These are phyloP conservation scores for Chymomyza costata DNA, from an alignment of 1,140 invertebrate genomes.

Conservation along the genomic window DNA sequence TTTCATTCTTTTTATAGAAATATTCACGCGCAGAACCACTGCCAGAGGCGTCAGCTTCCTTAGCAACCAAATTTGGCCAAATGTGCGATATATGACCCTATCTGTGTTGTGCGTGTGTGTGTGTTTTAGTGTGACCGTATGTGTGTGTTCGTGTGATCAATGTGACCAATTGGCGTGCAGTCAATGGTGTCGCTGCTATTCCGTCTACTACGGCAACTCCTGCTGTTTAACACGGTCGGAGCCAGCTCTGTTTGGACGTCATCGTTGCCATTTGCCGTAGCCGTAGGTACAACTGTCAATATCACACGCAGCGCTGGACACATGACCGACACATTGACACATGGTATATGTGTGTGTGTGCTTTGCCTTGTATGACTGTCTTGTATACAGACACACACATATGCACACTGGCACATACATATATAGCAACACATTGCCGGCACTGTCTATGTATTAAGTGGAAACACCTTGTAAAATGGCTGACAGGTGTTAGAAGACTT, in stretches of 20 bases:
- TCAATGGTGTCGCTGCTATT: constrained; percentile 8
- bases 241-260: too few relatives aligned
- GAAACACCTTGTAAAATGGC: constrained; percentile 73
- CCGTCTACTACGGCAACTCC: background rate
- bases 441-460: constrained; percentile 61
- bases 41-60: too few relatives aligned
- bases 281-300: constrained; percentile 58
- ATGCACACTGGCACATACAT: constrained; percentile 14
- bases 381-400: constrained; percentile 26
- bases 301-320: constrained; percentile 66
- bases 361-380: too few relatives aligned
- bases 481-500: constrained; percentile 73
- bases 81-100: too few relatives aligned
- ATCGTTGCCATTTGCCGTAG: too few relatives aligned
- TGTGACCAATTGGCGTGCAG: constrained; percentile 33
- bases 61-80: too few relatives aligned
- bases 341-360: constrained; percentile 66
- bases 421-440: constrained; percentile 2
- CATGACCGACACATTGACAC: constrained; percentile 71
- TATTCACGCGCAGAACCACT: too few relatives aligned
- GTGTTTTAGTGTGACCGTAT: too few relatives aligned
- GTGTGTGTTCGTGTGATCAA: constrained; percentile 7
- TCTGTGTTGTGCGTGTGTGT: too few relatives aligned
- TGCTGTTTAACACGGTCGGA: too few relatives aligned
- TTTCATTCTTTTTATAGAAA: too few relatives aligned